These are phyloP conservation scores for Neomonachus schauinslandi DNA, from an alignment of 2,113 vertebrate genomes.

Conservation along the genomic window DNA sequence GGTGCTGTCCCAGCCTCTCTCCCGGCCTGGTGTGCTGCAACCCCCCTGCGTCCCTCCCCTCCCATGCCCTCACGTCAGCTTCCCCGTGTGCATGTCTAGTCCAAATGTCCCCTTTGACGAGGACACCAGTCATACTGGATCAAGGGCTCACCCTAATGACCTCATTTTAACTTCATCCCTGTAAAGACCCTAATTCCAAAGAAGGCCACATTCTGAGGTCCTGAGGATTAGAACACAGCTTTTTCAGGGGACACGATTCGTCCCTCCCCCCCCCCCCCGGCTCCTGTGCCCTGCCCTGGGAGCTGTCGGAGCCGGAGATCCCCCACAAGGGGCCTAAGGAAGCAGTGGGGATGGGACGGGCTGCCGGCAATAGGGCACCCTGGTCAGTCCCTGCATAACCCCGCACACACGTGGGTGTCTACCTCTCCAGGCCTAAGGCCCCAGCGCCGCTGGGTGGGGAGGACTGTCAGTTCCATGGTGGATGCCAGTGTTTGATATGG, in stretches of 20 bases:
- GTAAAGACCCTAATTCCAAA: background rate
- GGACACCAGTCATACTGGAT: background rate
- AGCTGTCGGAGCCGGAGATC: background rate
- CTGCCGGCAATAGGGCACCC: accelerated
- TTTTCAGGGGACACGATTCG: background rate
- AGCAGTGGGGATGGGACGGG: background rate
- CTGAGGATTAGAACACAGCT: accelerated
- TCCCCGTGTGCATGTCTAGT: background rate
- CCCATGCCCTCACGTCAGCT: background rate
- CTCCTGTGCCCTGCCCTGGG: background rate
- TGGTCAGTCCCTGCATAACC: background rate
- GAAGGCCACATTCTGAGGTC: background rate
- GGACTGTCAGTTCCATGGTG: slow-evolving; percentile 81
- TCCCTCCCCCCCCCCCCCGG: too few relatives aligned
- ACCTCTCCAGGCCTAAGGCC: slow-evolving; percentile 71
- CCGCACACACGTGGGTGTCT: background rate
- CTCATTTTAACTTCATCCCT: background rate
- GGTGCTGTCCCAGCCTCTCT: background rate
- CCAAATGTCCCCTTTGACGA: background rate
- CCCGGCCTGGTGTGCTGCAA: background rate
- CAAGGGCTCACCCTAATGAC: background rate
- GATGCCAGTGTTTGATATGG: slow-evolving; percentile 83
- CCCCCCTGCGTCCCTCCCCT: background rate
- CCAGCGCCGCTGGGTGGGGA: slow-evolving; percentile 39
- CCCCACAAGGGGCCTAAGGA: background rate